Conservation (phyloP, 2,888 invertebrate species). For the Andrena marginata region DNA sequence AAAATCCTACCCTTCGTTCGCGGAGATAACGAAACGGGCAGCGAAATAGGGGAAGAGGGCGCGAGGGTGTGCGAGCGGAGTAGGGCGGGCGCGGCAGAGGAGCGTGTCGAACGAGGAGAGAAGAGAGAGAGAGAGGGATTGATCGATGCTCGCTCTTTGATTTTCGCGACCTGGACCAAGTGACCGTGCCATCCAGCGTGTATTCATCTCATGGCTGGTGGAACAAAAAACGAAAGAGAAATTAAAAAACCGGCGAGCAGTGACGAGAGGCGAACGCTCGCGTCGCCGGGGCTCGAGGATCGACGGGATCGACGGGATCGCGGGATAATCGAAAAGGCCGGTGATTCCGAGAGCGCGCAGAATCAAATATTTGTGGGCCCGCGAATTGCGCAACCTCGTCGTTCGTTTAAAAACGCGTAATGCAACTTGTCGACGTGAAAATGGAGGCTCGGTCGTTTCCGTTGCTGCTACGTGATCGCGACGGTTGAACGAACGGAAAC, state of each 20-base stretch:
- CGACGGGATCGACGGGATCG: slow-evolving; percentile 52
- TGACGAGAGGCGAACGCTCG: slow-evolving; percentile 48
- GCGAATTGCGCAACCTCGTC: background rate
- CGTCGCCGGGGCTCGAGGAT: background rate
- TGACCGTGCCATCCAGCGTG: slow-evolving; percentile 61
- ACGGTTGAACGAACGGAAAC: slow-evolving; percentile 1
- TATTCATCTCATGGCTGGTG: slow-evolving; percentile 69
- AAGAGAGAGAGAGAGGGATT: slow-evolving; percentile 50
- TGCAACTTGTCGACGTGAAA: slow-evolving; percentile 17
- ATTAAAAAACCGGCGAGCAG: slow-evolving; percentile 51
- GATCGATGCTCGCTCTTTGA: slow-evolving; percentile 70
- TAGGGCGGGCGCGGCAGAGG: slow-evolving; percentile 2
- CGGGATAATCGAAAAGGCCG: slow-evolving; percentile 53
- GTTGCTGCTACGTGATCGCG: background rate
- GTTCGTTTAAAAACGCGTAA: slow-evolving; percentile 23
- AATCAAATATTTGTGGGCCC: slow-evolving; percentile 43
- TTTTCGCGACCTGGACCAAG: slow-evolving; percentile 69
- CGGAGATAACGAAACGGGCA: slow-evolving; percentile 43
- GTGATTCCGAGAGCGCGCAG: slow-evolving; percentile 39
- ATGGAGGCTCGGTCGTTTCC: slow-evolving; percentile 12
- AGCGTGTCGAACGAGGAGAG: slow-evolving; percentile 3
- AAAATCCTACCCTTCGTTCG: slow-evolving; percentile 32
- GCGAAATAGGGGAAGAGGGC: background rate
- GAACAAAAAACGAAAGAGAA: slow-evolving; percentile 63
- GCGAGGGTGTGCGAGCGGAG: slow-evolving; percentile 3